Base-by-base conservation (phyloP, 2,797 vertebrate species). In the Nannoperca obscura region DNA sequence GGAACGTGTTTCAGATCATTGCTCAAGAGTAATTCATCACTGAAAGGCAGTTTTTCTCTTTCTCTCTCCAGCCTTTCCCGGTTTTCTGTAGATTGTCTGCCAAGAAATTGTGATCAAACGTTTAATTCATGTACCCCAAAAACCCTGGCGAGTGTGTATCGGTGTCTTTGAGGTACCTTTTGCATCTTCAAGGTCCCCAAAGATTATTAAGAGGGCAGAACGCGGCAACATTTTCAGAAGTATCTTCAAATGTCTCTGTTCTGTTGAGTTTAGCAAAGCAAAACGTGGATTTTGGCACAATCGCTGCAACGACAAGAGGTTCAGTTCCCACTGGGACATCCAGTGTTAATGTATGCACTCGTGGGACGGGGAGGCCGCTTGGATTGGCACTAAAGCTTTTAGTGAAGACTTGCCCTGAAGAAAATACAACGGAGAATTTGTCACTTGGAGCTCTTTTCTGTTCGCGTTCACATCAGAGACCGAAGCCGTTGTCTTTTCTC, bases 41-140 rank as follows among this genome's bases (percentile, higher is more conserved):
- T 36, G 15, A 57, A 55, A 71, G 17, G 40, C 55, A 0, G 14
- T 53, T 60, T 54, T 49, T 46, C 14, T 68, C 30, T 59, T 58
- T 9, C 30, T 52, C 68, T 34, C 2, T 32, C 34, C 62, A 50
- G 22, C 20, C 17, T 42, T 49, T 49, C 12, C 27, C 24, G 30
- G 52, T 62, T 72, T 62, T 42, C n/a, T 70, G 64, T 65, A 32
- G 19, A 60, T n/a, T 12, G 10, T 30, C 22, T 69, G 59, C 40
- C 55, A 55, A 47, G 2, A 74, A 50, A 49, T 47, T 36, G n/a
- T n/a, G 15, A 46, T 60, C 10, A 34, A 52, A 61, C 4, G 6
- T 50, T 11, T 6, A 47, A 24, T 68, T 65, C 17, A 30, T 30
- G 11, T 19, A n/a, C n/a, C 3, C 22, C 20, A 46, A 71, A 32